Evolutionary conservation across 2,888 invertebrate species (phyloP).

Genomic region (Asteroscopus sphinx): DNA sequence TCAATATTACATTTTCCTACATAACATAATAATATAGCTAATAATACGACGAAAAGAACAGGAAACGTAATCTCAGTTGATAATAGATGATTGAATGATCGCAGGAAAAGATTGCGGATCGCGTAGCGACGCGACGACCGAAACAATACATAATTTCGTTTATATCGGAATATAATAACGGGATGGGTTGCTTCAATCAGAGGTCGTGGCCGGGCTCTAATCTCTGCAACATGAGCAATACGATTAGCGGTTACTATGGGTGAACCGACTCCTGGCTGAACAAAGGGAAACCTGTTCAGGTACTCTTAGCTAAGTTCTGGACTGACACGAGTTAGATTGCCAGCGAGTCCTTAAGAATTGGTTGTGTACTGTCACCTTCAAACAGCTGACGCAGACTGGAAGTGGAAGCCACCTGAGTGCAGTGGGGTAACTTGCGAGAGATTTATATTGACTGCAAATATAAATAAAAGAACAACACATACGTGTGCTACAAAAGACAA

Average conservation of each 20-base stretch:
- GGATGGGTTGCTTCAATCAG: slow-evolving; percentile 13
- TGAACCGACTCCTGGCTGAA: too few species aligned
- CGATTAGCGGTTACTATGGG: neutral
- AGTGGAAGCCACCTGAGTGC: too few species aligned
- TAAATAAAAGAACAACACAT: too few species aligned
- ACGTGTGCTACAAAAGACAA: too few species aligned
- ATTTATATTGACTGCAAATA: too few species aligned
- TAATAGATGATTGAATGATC: slow-evolving; percentile 60
- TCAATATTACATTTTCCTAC: slow-evolving; percentile 36
- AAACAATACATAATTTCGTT: slow-evolving; percentile 55
- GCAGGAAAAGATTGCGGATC: slow-evolving; percentile 38
- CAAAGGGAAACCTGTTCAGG: too few species aligned
- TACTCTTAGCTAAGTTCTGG: too few species aligned
- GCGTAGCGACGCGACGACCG: slow-evolving; percentile 25
- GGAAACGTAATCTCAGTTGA: slow-evolving; percentile 58
- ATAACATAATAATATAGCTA: slow-evolving; percentile 31
- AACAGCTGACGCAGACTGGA: too few species aligned
- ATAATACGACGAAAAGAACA: slow-evolving; percentile 43
- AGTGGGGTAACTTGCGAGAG: too few species aligned
- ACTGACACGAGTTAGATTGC: too few species aligned
- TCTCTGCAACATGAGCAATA: neutral
- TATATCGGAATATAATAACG: slow-evolving; percentile 21
- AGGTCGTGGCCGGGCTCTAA: neutral
- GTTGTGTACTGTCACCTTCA: too few species aligned
- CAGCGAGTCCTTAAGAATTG: too few species aligned